Percentiles rank a stretch among this genome's conserved stretches.
Conservation (phyloP, 2,797 vertebrate species). For the Stomatorhinus walkeri region DNA sequence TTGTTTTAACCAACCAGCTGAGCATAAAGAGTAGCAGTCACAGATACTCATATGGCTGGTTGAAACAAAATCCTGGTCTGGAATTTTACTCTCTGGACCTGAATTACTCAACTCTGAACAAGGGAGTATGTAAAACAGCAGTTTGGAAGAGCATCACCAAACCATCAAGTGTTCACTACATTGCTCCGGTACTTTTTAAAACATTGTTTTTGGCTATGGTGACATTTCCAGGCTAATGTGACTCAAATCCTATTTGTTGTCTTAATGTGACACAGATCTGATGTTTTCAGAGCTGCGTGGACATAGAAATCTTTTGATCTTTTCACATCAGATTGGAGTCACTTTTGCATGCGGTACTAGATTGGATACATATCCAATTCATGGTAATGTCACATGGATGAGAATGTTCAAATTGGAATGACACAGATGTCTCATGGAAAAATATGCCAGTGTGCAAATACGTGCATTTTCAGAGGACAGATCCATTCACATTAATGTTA, state of each 20-base stretch:
- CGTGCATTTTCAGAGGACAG: not conserved
- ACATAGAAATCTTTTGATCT: not conserved
- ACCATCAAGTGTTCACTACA: not conserved
- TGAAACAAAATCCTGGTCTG: not conserved
- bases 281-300: not conserved
- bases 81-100: not conserved
- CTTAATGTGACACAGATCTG: not conserved
- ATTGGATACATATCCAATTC: not conserved
- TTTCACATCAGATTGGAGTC: not conserved
- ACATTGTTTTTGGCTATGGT: not conserved
- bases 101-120: not conserved
- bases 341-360: not conserved
- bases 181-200: not conserved
- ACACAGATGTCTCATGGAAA: not conserved
- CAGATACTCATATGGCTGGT: not conserved
- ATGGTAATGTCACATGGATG: not conserved
- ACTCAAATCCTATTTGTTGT: not conserved
- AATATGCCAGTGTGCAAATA: not conserved
- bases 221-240: not conserved
- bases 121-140: not conserved
- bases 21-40: not conserved
- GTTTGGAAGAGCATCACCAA: not conserved
- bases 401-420: not conserved
- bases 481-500: not conserved
- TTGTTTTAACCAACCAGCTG: not conserved